Conservation (phyloP, 1,140 invertebrate genomes). For the Philopotamus ludificatus region DNA sequence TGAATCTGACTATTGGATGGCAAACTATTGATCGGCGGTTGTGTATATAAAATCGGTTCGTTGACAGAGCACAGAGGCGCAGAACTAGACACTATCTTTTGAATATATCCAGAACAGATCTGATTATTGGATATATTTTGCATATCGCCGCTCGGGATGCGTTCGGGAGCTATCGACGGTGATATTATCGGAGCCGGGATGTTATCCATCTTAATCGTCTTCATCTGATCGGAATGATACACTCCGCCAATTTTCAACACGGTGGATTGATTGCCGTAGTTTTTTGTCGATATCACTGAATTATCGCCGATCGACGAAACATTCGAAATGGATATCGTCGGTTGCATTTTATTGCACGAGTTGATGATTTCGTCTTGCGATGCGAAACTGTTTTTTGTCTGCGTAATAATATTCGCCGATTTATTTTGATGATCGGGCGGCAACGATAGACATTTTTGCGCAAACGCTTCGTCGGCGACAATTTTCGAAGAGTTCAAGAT, state of each 20-base stretch:
- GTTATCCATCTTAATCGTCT: not conserved
- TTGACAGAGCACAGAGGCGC: conserved; percentile 1
- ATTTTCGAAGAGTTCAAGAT: not conserved
- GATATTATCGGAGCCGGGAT: not conserved
- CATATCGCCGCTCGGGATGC: not conserved
- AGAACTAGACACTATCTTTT: conserved; percentile 17
- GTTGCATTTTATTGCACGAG: not conserved
- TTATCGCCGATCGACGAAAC: too few species aligned
- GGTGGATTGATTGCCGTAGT: not conserved
- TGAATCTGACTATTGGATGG: conserved; percentile 16
- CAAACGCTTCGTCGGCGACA: not conserved
- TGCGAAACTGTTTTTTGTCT: not conserved
- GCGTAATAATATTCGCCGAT: not conserved
- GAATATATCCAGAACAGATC: conserved; percentile 3
- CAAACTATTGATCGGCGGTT: conserved; percentile 8
- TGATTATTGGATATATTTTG: conserved; percentile 9
- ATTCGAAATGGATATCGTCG: not conserved
- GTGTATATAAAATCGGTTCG: conserved; percentile 7
- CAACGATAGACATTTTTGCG: not conserved
- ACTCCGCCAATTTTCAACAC: conserved; percentile 9
- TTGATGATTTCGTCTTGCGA: not conserved
- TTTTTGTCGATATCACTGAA: too few species aligned
- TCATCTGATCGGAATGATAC: not conserved
- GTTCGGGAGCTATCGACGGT: not conserved
- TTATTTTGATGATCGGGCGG: not conserved